A percentile compares a stretch with the other conserved stretches of the same genome.
These are phyloP conservation scores for Musca vetustissima DNA, from an alignment of 1,140 invertebrate genomes.

Conservation along the genomic window DNA sequence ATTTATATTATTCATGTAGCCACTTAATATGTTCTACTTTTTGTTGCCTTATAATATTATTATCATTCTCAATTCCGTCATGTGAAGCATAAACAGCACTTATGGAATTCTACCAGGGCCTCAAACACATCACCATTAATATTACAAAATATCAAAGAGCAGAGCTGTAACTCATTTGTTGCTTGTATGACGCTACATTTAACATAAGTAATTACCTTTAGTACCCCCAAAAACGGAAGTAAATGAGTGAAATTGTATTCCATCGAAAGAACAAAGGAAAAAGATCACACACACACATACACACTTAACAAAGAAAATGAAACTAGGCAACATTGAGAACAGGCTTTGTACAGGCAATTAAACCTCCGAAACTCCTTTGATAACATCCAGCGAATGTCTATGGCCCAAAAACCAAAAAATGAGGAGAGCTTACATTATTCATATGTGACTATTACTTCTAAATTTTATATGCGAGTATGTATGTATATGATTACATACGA, in stretches of 20 bases:
- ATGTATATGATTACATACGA: no score
- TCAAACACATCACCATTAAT: neutral
- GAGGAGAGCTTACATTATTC: no score
- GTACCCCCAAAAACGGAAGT: neutral
- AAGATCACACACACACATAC: no score
- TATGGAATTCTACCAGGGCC: no score
- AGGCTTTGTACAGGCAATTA: constrained; percentile 12
- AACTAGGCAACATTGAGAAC: neutral
- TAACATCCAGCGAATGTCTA: constrained; percentile 1
- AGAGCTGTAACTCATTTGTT: constrained; percentile 3
- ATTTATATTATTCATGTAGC: no score
- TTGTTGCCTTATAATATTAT: no score
- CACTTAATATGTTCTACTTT: no score
- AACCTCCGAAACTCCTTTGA: constrained; percentile 18
- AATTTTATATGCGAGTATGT: no score
- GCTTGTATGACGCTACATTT: constrained; percentile 18
- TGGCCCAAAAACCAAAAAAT: neutral
- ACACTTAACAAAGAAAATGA: neutral
- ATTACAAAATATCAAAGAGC: neutral
- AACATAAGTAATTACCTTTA: constrained; percentile 23
- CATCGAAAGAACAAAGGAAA: neutral
- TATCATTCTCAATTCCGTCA: no score
- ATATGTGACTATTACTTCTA: no score
- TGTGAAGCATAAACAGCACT: no score
- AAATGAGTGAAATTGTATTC: neutral